Evolutionary conservation across 2,888 invertebrate species (phyloP).

Genomic region (Junonia oenone): DNA sequence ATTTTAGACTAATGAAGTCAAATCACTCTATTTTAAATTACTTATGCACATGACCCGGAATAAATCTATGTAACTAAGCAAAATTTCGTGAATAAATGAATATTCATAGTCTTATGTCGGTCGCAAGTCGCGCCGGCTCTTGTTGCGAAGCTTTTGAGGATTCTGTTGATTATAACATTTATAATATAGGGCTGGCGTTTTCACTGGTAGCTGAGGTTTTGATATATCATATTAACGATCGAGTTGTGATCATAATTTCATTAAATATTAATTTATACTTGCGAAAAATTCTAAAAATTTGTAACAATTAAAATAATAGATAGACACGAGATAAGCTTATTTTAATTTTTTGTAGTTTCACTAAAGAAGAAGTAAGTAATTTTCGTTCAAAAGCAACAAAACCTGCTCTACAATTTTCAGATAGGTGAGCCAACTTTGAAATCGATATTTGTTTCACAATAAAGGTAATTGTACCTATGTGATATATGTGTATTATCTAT

Average conservation of each 20-base stretch:
- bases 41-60: slow-evolving; percentile 39
- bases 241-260: too few species aligned
- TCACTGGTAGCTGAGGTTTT: slow-evolving; percentile 19
- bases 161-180: slow-evolving; percentile 27
- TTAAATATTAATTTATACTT: too few species aligned
- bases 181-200: slow-evolving; percentile 47
- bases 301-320: too few species aligned
- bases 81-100: slow-evolving; percentile 69
- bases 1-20: not conserved
- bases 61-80: slow-evolving; percentile 52
- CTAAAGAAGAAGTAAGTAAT: too few species aligned
- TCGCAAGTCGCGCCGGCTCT: slow-evolving; percentile 61
- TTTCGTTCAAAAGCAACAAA: too few species aligned
- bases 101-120: slow-evolving; percentile 67
- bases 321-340: too few species aligned
- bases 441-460: too few species aligned
- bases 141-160: slow-evolving; percentile 53
- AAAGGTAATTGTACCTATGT: not conserved
- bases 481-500: not conserved
- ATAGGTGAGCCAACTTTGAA: too few species aligned
- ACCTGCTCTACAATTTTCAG: too few species aligned
- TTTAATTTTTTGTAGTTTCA: too few species aligned
- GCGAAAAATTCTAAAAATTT: too few species aligned
- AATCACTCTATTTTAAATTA: slow-evolving; percentile 16
- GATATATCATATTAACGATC: not conserved